A percentile compares a stretch with the other conserved stretches of the same genome.
Conservation (phyloP, 2,113 vertebrate genomes). For the Callospermophilus lateralis region DNA sequence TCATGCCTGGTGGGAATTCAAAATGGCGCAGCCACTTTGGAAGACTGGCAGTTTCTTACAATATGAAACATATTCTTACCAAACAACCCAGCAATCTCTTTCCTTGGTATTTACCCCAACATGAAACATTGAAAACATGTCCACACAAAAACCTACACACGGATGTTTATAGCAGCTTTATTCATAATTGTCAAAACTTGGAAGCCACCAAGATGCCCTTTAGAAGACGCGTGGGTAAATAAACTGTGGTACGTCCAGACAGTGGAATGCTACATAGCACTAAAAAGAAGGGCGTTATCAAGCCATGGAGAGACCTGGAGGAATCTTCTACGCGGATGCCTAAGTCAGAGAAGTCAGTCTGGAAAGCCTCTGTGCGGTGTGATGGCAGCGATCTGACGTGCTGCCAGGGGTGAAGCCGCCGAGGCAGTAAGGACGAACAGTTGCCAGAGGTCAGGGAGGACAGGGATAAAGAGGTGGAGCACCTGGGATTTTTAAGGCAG, state of each 20-base stretch:
- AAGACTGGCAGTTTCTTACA: neutral
- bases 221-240: neutral
- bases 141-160: neutral
- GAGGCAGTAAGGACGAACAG: neutral
- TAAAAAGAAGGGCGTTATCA: neutral
- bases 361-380: neutral
- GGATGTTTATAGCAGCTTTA: neutral
- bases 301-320: neutral
- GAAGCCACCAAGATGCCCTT: neutral
- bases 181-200: neutral
- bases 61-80: neutral
- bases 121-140: neutral
- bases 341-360: neutral
- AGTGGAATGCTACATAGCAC: neutral
- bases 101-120: neutral
- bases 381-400: neutral
- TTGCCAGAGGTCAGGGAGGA: too few relatives aligned
- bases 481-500: neutral
- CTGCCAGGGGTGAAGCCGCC: neutral
- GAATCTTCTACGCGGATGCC: neutral
- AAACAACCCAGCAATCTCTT: neutral
- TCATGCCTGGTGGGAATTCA: neutral
- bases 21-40: neutral
- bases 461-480: too few relatives aligned
- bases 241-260: neutral